Base-by-base conservation (phyloP, 1,140 invertebrate genomes). In the Panulirus ornatus region DNA sequence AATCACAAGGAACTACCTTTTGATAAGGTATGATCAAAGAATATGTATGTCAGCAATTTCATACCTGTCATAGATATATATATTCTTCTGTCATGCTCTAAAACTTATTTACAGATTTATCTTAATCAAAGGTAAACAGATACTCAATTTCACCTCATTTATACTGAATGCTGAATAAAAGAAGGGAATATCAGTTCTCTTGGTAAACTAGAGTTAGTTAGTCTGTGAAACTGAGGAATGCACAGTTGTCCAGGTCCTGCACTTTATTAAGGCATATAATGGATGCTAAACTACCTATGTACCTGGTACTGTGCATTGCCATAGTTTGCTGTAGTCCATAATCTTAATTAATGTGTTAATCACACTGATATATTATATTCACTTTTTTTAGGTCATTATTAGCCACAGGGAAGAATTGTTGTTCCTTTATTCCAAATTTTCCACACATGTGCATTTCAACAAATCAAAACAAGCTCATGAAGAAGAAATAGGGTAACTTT, bases 381-480 rank as follows among this genome's bases (percentile, higher is more conserved):
- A 58, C 22, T 66, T 5, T 66, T 8, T 66, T 66, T 66, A 66
- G 58, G 58, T 66, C 16, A 66, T 30, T 30, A 66, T 30, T 66
- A 66, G n/a, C 58, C 27, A 66, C 58, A 66, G 58, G 58, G 27
- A 30, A 30, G 3, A 30, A 66, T 34, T 27, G 30, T n/a, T 66
- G 58, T 66, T 66, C 58, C 58, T 30, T n/a, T 66, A 8, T 22
- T 66, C n/a, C n/a, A 66, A 66, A 30, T 66, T 66, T 66, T 66
- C 58, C 8, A 66, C 22, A 30, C 30, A 11, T 47, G 58, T 79
- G 40, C 42, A 54, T 54, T 81, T 81, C 19, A 58, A 30, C 47
- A 58, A 81, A 81, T 81, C 78, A 81, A 81, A 81, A 81, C 38
- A 34, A 75, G 40, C 36, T 75, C 19, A 34, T 9, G 14, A 81